phyloP scores from a whole-genome alignment of 1,140 invertebrate species.

The Hycleus phaleratus region DNA sequence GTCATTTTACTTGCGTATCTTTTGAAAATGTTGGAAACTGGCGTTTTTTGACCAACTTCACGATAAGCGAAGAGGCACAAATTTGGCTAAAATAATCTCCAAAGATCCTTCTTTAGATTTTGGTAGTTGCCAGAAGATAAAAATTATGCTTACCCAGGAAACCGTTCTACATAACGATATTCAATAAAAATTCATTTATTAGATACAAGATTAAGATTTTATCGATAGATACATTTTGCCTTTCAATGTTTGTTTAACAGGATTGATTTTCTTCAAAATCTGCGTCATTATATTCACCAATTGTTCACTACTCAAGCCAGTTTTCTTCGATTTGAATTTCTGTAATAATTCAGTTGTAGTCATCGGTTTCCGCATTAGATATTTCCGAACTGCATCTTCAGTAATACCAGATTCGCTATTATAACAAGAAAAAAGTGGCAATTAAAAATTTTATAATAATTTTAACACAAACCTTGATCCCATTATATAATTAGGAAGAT shows the following conservation, averaged over 20 bases:
- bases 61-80: no score
- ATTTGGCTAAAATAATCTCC: no score
- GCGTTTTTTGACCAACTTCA: no score
- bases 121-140: no score
- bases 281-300: constrained; percentile 89
- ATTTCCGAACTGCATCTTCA: constrained; percentile 79
- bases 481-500: constrained; percentile 42
- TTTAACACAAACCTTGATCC: constrained; percentile 38
- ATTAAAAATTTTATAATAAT: neutral
- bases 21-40: no score
- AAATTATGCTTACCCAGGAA: no score
- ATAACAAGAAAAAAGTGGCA: neutral
- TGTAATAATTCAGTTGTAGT: constrained; percentile 47
- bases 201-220: constrained; percentile 44
- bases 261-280: constrained; percentile 91
- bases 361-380: constrained; percentile 92
- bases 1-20: no score
- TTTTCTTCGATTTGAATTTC: constrained; percentile 93
- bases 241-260: constrained; percentile 85
- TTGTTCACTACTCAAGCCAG: constrained; percentile 81
- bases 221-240: constrained; percentile 70
- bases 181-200: no score
- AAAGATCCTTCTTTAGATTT: no score
- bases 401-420: constrained; percentile 79
- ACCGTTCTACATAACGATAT: no score